Base-by-base conservation (phyloP, 2,888 invertebrate species). In the Brenthis ino region DNA sequence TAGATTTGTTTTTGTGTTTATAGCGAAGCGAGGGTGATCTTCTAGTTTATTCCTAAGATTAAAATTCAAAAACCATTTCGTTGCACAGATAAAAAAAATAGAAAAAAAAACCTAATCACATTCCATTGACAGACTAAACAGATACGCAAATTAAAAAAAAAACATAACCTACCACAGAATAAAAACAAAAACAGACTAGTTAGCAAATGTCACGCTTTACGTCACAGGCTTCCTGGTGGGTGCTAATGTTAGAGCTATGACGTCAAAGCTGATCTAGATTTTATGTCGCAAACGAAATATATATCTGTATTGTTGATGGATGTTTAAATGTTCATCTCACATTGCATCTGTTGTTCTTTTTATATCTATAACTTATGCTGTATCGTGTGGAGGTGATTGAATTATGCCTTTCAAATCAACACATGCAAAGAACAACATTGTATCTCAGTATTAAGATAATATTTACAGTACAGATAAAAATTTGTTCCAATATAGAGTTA, bases 151-250 rank as follows among this genome's bases (percentile, higher is more conserved):
- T 58, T 20, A 48, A 60, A 50, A n/a, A 48, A 43, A 43, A 47
- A 57, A 50, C 6, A 48, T 14, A 48, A 48, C 20, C 48, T 13
- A 16, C 50, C 50, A 60, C 53, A 63, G 63, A 43, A 11, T 63
- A 63, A 53, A 63, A 61, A 61, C 48, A 33, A 57, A 57, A 64
- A n/a, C 47, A 53, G 55, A 28, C 16, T 12, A 20, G 53, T 57
- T 28, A 37, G 63, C 63, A 86, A 86, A 87, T 87, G 86, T 84
- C 86, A 83, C 75, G 60, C 24, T 68, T 75, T 77, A 79, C 86
- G 86, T 87, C 85, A 86, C 74, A 54, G 71, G 76, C 80, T 85
- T 86, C 86, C 86, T 85, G 83, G 82, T 85, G 85, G 77, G 67
- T 70, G 72, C 83, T 82, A 80, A 79, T 76, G 77, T 79, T 82